These are phyloP conservation scores for Orthosia gracilis DNA, from an alignment of 2,888 invertebrate genomes.

Conservation along the genomic window DNA sequence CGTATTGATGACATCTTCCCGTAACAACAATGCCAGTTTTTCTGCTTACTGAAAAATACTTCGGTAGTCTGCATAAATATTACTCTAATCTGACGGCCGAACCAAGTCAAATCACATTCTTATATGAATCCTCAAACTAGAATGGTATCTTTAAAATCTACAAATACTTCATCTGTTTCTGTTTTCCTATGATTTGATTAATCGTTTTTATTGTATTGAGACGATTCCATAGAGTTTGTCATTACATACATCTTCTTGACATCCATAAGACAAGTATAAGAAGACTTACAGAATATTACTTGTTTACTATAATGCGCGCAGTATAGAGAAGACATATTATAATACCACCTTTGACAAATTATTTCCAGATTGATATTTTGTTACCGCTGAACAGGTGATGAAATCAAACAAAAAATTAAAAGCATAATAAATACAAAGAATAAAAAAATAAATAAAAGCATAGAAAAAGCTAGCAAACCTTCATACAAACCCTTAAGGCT, in stretches of 20 bases:
- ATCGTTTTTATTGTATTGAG: background rate
- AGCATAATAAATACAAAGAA: background rate
- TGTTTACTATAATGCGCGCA: background rate
- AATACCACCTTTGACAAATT: background rate
- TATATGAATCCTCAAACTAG: too few species aligned
- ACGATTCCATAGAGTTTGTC: too few species aligned
- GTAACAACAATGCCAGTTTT: background rate
- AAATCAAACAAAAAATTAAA: conserved; percentile 13
- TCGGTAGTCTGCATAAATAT: background rate
- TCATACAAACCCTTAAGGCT: conserved; percentile 94
- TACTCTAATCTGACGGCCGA: background rate
- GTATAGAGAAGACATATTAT: background rate
- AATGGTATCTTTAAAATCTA: too few species aligned
- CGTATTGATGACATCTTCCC: too few species aligned
- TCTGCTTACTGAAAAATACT: background rate
- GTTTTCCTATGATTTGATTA: too few species aligned
- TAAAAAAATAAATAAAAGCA: conserved; percentile 35
- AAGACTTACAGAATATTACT: background rate
- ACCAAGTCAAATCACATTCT: background rate
- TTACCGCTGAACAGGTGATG: background rate
- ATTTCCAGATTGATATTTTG: background rate
- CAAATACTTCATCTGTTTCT: too few species aligned
- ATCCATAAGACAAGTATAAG: background rate
- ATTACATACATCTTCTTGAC: background rate
- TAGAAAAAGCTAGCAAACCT: conserved; percentile 53